Percentiles rank a stretch among this genome's conserved stretches.
These are phyloP conservation scores for Siphamia tubifer DNA, from an alignment of 2,113 vertebrate species.

Conservation along the genomic window DNA sequence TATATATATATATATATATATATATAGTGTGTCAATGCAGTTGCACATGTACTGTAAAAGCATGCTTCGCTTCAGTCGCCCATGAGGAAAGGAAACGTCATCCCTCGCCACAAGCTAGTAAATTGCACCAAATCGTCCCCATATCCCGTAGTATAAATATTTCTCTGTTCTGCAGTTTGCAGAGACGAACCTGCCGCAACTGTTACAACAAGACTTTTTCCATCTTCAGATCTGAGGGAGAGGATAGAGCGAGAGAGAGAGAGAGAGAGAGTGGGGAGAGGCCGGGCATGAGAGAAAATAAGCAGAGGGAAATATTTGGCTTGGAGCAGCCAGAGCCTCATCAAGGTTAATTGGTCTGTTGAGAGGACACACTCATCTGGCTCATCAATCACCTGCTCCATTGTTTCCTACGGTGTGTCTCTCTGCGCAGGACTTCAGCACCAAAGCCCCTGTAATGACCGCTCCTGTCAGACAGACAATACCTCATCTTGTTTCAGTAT, in stretches of 20 bases:
- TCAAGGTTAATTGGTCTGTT: slow-evolving; percentile 85
- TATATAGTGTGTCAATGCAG: not conserved
- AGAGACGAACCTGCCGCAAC: slow-evolving; percentile 51
- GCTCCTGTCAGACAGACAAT: slow-evolving; percentile 55
- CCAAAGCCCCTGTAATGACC: slow-evolving; percentile 50
- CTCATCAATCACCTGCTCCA: slow-evolving; percentile 76
- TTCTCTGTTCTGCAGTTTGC: slow-evolving; percentile 49
- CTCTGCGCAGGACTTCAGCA: slow-evolving; percentile 7
- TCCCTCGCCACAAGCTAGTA: slow-evolving; percentile 38
- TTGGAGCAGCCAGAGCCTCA: slow-evolving; percentile 73
- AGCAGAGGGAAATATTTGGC: slow-evolving; percentile 74
- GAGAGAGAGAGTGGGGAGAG: not conserved
- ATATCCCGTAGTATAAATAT: slow-evolving; percentile 53
- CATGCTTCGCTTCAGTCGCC: not conserved
- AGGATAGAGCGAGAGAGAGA: not conserved
- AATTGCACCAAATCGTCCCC: slow-evolving; percentile 23
- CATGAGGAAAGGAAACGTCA: slow-evolving; percentile 45
- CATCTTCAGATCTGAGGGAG: slow-evolving; percentile 38
- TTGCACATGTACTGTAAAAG: not conserved
- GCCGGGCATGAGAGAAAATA: slow-evolving; percentile 27
- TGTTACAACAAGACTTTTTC: slow-evolving; percentile 64
- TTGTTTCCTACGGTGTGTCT: slow-evolving; percentile 65
- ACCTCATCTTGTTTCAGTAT: slow-evolving; percentile 46
- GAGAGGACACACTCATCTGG: slow-evolving; percentile 73
- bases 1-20: not conserved